phyloP scores from a whole-genome alignment of 2,113 vertebrate genomes.

The Rhegmatorhina hoffmannsi region DNA sequence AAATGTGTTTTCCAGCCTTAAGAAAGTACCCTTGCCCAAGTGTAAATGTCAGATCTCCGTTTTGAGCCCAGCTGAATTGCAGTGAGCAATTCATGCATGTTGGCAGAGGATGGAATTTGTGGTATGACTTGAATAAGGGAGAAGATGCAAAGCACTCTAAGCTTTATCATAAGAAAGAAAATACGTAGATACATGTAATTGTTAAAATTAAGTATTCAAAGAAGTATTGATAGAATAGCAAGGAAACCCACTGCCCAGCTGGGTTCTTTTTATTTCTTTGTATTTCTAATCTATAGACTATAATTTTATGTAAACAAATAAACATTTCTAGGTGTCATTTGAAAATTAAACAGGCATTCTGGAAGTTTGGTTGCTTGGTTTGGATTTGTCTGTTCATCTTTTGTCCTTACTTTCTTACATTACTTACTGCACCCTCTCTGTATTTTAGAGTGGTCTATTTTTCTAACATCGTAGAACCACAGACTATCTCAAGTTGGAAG shows the following conservation, averaged over 20 bases:
- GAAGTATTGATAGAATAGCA: background rate
- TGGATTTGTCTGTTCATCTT: background rate
- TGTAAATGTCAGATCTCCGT: background rate
- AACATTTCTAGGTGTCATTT: background rate
- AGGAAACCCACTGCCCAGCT: background rate
- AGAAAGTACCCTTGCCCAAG: background rate
- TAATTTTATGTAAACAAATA: background rate
- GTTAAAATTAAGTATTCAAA: background rate
- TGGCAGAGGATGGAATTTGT: background rate
- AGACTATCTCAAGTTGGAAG: background rate
- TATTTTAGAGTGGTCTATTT: background rate
- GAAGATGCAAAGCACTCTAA: background rate
- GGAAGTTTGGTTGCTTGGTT: background rate
- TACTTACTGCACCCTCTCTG: background rate
- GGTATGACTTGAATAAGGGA: background rate
- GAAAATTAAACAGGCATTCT: background rate
- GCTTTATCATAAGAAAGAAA: background rate
- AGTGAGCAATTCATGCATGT: background rate
- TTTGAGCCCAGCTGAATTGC: background rate
- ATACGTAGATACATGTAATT: background rate
- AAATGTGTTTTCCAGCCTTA: background rate
- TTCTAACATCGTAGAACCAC: background rate
- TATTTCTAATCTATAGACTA: background rate
- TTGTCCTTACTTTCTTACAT: background rate
- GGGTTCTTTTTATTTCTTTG: background rate